A percentile compares a stretch with the other conserved stretches of the same genome.
Evolutionary conservation across 2,113 vertebrate species (phyloP).

Genomic region (Mesocricetus auratus): DNA sequence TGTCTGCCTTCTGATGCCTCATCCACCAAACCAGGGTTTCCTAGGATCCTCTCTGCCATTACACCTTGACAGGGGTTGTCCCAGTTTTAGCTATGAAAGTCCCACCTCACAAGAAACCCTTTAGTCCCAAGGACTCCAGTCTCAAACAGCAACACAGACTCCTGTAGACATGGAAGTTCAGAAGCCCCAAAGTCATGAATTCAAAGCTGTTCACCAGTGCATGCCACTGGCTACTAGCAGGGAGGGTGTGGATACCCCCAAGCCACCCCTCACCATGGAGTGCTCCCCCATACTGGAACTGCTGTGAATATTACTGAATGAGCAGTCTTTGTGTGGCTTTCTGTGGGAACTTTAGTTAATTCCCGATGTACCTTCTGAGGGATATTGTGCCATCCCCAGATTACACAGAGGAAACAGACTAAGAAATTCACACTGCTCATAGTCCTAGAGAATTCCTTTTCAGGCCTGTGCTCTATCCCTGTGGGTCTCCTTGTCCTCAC

Average conservation of each 20-base stretch:
- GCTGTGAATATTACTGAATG: background rate
- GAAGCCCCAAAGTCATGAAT: background rate
- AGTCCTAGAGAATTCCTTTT: background rate
- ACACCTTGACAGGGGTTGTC: background rate
- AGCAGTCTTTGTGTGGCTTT: background rate
- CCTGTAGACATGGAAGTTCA: background rate
- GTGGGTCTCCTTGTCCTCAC: background rate
- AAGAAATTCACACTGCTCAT: background rate
- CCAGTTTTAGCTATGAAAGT: background rate
- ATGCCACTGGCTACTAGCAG: background rate
- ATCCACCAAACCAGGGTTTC: background rate
- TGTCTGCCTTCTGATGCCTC: background rate
- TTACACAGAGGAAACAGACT: background rate
- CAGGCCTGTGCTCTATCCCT: background rate
- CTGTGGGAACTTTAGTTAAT: background rate
- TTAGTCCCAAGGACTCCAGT: background rate
- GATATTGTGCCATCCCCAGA: background rate
- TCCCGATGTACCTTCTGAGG: background rate
- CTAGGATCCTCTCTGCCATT: background rate
- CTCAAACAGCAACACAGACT: background rate
- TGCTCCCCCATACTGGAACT: background rate
- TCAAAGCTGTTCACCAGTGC: background rate
- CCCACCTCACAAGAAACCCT: background rate
- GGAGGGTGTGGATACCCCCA: background rate
- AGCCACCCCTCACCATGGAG: background rate